A percentile compares a stretch with the other conserved stretches of the same genome.
Evolutionary conservation across 2,113 vertebrate species (phyloP).

Genomic region (Anhinga anhinga): DNA sequence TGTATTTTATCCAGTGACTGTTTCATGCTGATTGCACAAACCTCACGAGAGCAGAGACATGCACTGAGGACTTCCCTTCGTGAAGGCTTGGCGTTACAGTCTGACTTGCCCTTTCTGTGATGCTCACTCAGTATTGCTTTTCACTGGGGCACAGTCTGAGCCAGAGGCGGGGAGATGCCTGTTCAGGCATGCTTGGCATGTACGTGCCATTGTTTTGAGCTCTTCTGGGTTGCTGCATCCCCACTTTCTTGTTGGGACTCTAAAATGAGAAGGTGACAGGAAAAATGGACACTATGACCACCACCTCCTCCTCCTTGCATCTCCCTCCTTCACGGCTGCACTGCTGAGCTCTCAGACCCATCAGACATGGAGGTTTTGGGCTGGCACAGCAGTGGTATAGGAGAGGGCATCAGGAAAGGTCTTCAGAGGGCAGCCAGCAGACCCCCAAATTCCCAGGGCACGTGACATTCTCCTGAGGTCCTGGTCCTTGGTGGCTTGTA

Average conservation of each 20-base stretch:
- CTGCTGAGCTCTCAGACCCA: not conserved
- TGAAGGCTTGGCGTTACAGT: not conserved
- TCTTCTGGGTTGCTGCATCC: not conserved
- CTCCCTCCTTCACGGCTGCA: not conserved
- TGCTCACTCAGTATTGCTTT: not conserved
- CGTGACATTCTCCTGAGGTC: fast-evolving
- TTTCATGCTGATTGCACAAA: not conserved
- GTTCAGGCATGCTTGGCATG: not conserved
- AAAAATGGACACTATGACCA: not conserved
- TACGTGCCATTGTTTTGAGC: not conserved
- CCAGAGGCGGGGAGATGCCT: not conserved
- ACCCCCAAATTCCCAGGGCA: not conserved
- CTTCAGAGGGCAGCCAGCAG: not conserved
- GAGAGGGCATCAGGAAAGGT: fast-evolving
- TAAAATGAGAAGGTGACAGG: not conserved
- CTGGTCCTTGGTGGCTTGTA: not conserved
- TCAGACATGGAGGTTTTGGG: not conserved
- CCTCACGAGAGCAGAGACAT: not conserved
- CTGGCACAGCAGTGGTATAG: not conserved
- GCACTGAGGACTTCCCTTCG: not conserved
- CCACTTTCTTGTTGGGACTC: not conserved
- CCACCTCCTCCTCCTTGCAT: not conserved
- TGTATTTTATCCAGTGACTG: not conserved
- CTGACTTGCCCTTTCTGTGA: not conserved
- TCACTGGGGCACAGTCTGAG: not conserved